A percentile compares a stretch with the other conserved stretches of the same genome.
phyloP scores from a whole-genome alignment of 2,888 invertebrate species.

The Gari tellinella region DNA sequence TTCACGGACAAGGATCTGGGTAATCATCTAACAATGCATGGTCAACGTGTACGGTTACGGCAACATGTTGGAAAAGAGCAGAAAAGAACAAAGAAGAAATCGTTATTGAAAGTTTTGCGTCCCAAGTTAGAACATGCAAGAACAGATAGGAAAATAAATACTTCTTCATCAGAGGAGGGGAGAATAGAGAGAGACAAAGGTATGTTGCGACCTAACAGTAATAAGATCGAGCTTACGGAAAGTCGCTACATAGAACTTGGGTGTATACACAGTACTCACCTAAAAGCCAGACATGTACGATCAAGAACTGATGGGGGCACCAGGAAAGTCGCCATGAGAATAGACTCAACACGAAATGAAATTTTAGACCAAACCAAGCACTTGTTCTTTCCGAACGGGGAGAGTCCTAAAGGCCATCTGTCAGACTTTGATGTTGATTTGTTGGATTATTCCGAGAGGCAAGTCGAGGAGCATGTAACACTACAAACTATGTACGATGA shows the following conservation, averaged over 20 bases:
- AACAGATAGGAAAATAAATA: not conserved
- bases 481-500: constrained; percentile 26
- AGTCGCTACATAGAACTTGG: constrained; percentile 25
- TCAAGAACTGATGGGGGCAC: constrained; percentile 19
- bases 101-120: constrained; percentile 5
- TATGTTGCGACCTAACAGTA: constrained; percentile 16
- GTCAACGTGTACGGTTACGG: constrained; percentile 16
- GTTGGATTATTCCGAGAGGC: constrained; percentile 23
- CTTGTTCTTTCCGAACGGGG: constrained; percentile 16
- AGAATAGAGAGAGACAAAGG: constrained; percentile 12
- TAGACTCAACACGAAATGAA: not conserved
- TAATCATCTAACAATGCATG: constrained; percentile 11
- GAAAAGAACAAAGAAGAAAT: not conserved
- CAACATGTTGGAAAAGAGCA: constrained; percentile 5
- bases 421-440: constrained; percentile 22
- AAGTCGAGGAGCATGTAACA: constrained; percentile 13
- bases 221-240: constrained; percentile 12
- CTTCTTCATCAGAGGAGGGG: not conserved
- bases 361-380: constrained; percentile 5
- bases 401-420: constrained; percentile 3
- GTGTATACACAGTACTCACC: constrained; percentile 13
- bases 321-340: not conserved
- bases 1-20: constrained; percentile 15
- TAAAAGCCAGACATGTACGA: constrained; percentile 14
- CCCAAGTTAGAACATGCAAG: constrained; percentile 14